These are phyloP conservation scores for Melanotaenia duboulayi DNA, from an alignment of 2,113 vertebrate genomes.

Conservation along the genomic window DNA sequence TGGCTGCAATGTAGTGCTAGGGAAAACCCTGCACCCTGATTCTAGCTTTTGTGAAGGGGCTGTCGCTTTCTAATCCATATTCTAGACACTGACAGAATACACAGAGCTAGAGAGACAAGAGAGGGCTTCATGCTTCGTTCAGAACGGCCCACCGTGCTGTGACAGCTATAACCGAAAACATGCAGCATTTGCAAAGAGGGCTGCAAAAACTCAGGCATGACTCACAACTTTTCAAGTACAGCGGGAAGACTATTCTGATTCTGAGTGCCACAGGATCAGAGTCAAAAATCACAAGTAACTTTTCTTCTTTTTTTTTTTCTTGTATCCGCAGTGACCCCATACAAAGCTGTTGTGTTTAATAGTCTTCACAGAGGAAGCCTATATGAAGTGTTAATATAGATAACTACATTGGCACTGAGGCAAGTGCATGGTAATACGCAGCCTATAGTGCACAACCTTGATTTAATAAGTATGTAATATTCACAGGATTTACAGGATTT, in stretches of 20 bases:
- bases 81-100: conserved; percentile 42
- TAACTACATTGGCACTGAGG: conserved; percentile 45
- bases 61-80: conserved; percentile 60
- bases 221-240: conserved; percentile 74
- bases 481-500: conserved; percentile 58
- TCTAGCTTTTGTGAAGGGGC: conserved; percentile 51
- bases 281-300: conserved; percentile 36
- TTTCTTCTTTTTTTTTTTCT: conserved; percentile 16
- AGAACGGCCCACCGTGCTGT: conserved; percentile 46
- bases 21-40: conserved; percentile 32
- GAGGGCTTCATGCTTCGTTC: conserved; percentile 71
- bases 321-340: conserved; percentile 30
- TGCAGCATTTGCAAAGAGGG: conserved; percentile 72
- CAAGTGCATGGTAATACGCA: conserved; percentile 49
- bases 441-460: conserved; percentile 61
- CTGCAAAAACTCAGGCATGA: conserved; percentile 45
- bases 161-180: conserved; percentile 64
- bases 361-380: conserved; percentile 36
- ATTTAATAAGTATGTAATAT: conserved; percentile 49
- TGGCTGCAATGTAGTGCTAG: conserved; percentile 37
- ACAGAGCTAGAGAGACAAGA: conserved; percentile 31
- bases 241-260: conserved; percentile 68
- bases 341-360: conserved; percentile 20
- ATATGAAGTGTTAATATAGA: conserved; percentile 35
- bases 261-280: conserved; percentile 42